Conservation (phyloP, 2,797 vertebrate genomes). For the Zenarchopterus dispar region DNA sequence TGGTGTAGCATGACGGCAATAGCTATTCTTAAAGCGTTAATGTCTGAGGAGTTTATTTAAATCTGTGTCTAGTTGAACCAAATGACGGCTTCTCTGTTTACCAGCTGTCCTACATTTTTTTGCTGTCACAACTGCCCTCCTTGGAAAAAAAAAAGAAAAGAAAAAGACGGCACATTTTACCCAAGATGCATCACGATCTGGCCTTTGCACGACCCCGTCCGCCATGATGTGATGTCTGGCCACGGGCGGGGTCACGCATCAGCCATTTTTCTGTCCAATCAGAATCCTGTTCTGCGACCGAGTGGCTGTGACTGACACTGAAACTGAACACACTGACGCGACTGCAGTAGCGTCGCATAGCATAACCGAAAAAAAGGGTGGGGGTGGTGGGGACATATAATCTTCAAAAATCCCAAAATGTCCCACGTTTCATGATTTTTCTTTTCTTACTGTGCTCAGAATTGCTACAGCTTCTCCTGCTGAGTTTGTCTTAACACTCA, state of each 20-base stretch:
- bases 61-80: slow-evolving; percentile 59
- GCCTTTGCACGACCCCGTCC: slow-evolving; percentile 75
- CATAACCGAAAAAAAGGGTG: background rate
- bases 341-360: slow-evolving; percentile 10
- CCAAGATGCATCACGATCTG: slow-evolving; percentile 73
- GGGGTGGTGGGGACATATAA: too few species aligned
- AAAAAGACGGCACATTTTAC: slow-evolving; percentile 61
- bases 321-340: background rate
- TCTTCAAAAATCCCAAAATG: slow-evolving; percentile 28
- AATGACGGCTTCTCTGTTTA: slow-evolving; percentile 52
- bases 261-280: slow-evolving; percentile 68
- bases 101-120: slow-evolving; percentile 67
- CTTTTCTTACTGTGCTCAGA: slow-evolving; percentile 18
- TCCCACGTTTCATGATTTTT: slow-evolving; percentile 48
- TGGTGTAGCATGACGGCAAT: slow-evolving; percentile 46
- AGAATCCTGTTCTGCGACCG: slow-evolving; percentile 10
- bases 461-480: slow-evolving; percentile 23
- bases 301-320: slow-evolving; percentile 8
- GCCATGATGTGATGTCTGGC: slow-evolving; percentile 58
- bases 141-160: background rate
- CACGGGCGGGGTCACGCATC: slow-evolving; percentile 48
- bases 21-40: slow-evolving; percentile 37
- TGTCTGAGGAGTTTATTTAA: slow-evolving; percentile 64
- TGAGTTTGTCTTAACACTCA: slow-evolving; percentile 39
- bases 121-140: slow-evolving; percentile 48